phyloP scores from a whole-genome alignment of 1,140 invertebrate genomes.

The Paramacrobiotus metropolitanus region DNA sequence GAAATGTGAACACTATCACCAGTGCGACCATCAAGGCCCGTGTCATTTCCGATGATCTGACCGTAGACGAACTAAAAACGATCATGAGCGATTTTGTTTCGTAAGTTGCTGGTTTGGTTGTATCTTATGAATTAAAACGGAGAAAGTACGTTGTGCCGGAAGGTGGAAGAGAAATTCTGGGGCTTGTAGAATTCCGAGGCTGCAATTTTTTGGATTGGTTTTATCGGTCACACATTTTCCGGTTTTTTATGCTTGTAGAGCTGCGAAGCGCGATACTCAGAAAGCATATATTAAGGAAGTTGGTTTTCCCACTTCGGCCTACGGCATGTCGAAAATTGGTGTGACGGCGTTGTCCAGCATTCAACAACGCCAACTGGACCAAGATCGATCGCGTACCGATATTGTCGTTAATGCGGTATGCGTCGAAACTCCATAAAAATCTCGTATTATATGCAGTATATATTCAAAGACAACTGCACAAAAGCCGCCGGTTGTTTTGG shows the following conservation, averaged over 20 bases:
- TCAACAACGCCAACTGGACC: slow-evolving; percentile 36
- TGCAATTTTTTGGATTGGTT: no score
- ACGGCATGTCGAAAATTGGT: slow-evolving; percentile 40
- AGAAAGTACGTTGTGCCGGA: no score
- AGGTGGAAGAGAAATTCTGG: no score
- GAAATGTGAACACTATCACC: slow-evolving; percentile 16
- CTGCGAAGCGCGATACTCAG: slow-evolving; percentile 29
- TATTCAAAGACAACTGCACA: not conserved
- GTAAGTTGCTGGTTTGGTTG: slow-evolving; percentile 26
- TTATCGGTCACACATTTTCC: no score
- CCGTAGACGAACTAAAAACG: slow-evolving; percentile 29
- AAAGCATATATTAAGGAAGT: no score
- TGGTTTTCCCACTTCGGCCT: slow-evolving; percentile 36
- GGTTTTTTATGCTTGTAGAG: no score
- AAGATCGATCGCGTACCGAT: slow-evolving; percentile 23
- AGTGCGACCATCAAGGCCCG: slow-evolving; percentile 6
- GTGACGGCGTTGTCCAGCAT: slow-evolving; percentile 34
- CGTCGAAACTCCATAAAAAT: no score
- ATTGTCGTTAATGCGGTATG: slow-evolving; percentile 38
- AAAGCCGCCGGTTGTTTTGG: not conserved
- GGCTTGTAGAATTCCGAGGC: no score
- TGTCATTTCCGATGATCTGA: slow-evolving; percentile 20
- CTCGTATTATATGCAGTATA: no score
- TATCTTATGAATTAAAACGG: no score
- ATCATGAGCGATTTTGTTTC: slow-evolving; percentile 39